Evolutionary conservation across 1,140 invertebrate species (phyloP).

Genomic region (Rhagoletis zephyria): DNA sequence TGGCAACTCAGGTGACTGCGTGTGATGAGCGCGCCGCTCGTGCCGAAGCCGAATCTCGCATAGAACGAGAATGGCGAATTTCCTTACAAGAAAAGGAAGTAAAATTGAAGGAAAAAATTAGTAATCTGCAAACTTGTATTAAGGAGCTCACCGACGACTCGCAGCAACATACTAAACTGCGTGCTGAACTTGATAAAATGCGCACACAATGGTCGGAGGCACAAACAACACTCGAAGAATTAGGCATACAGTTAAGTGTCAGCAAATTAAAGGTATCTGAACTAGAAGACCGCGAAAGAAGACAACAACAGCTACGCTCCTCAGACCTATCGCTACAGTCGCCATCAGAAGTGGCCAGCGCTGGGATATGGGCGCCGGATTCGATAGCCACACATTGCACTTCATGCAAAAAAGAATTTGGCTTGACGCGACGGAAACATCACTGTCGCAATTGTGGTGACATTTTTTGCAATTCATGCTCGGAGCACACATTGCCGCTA

Average conservation of each 20-base stretch:
- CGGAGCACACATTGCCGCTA: conserved; percentile 91
- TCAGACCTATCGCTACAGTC: conserved; percentile 67
- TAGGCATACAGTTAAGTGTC: conserved; percentile 90
- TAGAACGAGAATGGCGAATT: conserved; percentile 93
- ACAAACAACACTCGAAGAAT: conserved; percentile 92
- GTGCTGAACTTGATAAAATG: conserved; percentile 85
- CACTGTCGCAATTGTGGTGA: conserved; percentile 95
- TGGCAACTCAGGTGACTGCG: conserved; percentile 83
- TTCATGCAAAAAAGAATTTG: conserved; percentile 91
- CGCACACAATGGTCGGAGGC: conserved; percentile 88
- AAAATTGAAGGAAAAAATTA: conserved; percentile 66
- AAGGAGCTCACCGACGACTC: conserved; percentile 68
- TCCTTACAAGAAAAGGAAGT: conserved; percentile 81
- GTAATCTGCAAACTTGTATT: conserved; percentile 62
- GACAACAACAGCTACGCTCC: conserved; percentile 74
- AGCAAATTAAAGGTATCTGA: conserved; percentile 92
- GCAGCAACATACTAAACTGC: conserved; percentile 82
- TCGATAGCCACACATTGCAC: conserved; percentile 88
- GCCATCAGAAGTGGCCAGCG: conserved; percentile 67
- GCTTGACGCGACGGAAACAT: conserved; percentile 91
- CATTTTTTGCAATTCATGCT: conserved; percentile 94
- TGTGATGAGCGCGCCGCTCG: conserved; percentile 80
- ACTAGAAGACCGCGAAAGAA: conserved; percentile 81
- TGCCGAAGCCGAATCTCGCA: conserved; percentile 88
- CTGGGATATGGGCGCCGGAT: conserved; percentile 89